Evolutionary conservation across 2,888 invertebrate genomes (phyloP).

Genomic region (Scaptomyza caliginosa): DNA sequence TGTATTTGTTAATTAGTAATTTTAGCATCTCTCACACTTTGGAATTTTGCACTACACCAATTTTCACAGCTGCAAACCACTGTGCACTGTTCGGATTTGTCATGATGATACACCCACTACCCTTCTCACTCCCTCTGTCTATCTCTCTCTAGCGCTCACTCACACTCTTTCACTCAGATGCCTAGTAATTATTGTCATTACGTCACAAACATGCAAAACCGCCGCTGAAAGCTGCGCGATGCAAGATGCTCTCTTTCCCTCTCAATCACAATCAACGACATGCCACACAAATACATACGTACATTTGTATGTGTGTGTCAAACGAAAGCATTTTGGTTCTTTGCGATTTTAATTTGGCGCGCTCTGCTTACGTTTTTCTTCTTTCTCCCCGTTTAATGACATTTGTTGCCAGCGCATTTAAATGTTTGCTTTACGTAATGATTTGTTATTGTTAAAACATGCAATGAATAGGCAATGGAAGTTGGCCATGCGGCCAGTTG

Average conservation of each 20-base stretch:
- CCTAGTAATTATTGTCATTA: slow-evolving; percentile 62
- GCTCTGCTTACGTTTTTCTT: slow-evolving; percentile 16
- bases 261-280: slow-evolving; percentile 2
- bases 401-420: slow-evolving; percentile 33
- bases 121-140: slow-evolving; percentile 20
- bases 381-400: slow-evolving; percentile 14
- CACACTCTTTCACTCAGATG: slow-evolving; percentile 8
- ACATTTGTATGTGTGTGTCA: not conserved
- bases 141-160: slow-evolving; percentile 13
- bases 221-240: slow-evolving; percentile 21
- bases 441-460: slow-evolving; percentile 63
- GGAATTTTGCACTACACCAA: not conserved
- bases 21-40: slow-evolving; percentile 1
- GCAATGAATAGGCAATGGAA: slow-evolving; percentile 57
- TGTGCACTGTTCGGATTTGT: slow-evolving; percentile 27
- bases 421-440: slow-evolving; percentile 64
- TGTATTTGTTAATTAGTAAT: slow-evolving; percentile 4
- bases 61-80: slow-evolving; percentile 16
- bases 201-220: slow-evolving; percentile 62
- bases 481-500: slow-evolving; percentile 25
- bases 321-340: slow-evolving; percentile 17
- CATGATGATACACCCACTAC: slow-evolving; percentile 34
- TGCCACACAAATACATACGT: not conserved
- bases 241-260: slow-evolving; percentile 9
- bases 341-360: slow-evolving; percentile 52